Conservation (phyloP, 2,888 invertebrate species). For the Apamea monoglypha region DNA sequence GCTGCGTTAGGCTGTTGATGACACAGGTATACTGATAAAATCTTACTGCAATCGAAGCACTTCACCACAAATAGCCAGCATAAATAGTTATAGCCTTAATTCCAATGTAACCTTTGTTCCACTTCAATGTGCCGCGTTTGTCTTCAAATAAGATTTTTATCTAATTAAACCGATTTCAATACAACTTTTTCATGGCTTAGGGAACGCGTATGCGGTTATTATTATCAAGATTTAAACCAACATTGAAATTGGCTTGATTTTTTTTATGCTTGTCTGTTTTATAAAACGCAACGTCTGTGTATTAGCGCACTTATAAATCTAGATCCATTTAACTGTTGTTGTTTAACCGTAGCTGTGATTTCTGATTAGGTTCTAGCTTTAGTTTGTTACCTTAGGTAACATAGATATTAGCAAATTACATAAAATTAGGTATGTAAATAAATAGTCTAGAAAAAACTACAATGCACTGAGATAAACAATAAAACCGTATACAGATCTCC, state of each 20-base stretch:
- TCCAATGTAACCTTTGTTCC: constrained; percentile 5
- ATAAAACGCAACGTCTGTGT: background rate
- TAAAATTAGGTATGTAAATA: constrained; percentile 23
- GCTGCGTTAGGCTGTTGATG: constrained; percentile 33
- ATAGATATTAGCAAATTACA: constrained; percentile 10
- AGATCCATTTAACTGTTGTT: constrained; percentile 11
- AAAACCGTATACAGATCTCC: background rate
- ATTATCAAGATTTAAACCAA: background rate
- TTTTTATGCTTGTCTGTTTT: background rate
- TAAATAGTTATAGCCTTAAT: constrained; percentile 9
- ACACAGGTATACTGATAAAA: constrained; percentile 55
- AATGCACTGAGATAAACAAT: background rate
- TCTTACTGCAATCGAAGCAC: constrained; percentile 51
- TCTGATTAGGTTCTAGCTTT: constrained; percentile 1
- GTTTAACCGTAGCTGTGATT: constrained; percentile 10
- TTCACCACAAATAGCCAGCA: constrained; percentile 23
- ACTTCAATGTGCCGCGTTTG: constrained; percentile 16
- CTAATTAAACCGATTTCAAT: constrained; percentile 34
- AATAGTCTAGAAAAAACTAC: constrained; percentile 6
- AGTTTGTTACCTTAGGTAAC: constrained; percentile 23
- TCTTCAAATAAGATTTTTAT: background rate
- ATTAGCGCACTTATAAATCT: constrained; percentile 13
- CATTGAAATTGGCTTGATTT: constrained; percentile 35
- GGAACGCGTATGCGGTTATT: background rate
- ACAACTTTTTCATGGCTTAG: background rate